These are phyloP conservation scores for Neodiprion pinetum DNA, from an alignment of 1,140 invertebrate species.

Conservation along the genomic window DNA sequence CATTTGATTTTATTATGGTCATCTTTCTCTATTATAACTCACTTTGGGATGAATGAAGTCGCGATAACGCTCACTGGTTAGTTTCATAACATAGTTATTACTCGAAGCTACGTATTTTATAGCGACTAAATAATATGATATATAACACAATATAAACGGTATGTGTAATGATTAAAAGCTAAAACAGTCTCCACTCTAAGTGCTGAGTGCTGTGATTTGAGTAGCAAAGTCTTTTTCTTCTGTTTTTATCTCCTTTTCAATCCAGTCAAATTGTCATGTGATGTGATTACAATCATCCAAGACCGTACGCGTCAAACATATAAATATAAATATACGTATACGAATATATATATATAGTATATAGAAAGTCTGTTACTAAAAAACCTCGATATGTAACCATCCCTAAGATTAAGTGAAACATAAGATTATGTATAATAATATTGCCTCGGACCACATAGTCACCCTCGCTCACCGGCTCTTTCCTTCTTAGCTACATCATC, in stretches of 20 bases:
- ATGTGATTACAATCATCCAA: not conserved
- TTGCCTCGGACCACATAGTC: not conserved
- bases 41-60: not conserved
- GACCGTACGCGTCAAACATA: not conserved
- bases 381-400: not conserved
- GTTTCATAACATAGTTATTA: constrained; percentile 8
- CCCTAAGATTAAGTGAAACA: not conserved
- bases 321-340: too few relatives aligned
- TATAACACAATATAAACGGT: not conserved
- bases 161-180: not conserved
- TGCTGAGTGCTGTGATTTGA: not conserved
- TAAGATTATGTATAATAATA: not conserved
- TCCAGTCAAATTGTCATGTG: not conserved
- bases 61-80: not conserved
- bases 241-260: not conserved
- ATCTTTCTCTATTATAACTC: not conserved
- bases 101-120: not conserved
- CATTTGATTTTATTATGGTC: not conserved
- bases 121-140: not conserved
- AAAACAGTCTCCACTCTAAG: constrained; percentile 1
- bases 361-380: not conserved
- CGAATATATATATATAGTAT: not conserved
- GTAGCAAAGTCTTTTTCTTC: not conserved
- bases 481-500: too few relatives aligned
- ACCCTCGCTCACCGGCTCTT: too few relatives aligned